phyloP scores from a whole-genome alignment of 35 echinoderm and acorn worm species.

The Antedon bifida region DNA sequence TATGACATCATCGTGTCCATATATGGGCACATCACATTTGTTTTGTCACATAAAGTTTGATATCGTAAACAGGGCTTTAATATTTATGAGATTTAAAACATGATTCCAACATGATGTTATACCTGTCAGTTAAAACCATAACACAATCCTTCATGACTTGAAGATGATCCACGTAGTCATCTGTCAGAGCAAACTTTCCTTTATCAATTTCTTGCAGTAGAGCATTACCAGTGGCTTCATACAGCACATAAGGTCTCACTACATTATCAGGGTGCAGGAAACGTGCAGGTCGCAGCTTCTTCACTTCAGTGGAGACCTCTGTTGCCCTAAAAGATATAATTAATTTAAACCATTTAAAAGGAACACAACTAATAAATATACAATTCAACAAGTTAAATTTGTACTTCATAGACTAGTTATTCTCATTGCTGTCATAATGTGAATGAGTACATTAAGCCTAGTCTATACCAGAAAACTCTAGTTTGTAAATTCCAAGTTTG shows the following conservation, averaged over 20 bases:
- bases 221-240: conserved; percentile 49
- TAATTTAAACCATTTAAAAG: neutral
- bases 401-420: neutral
- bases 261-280: conserved; percentile 64
- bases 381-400: neutral
- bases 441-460: too few relatives aligned
- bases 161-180: conserved; percentile 80
- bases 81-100: too few relatives aligned
- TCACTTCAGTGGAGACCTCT: conserved; percentile 65
- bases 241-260: conserved; percentile 42
- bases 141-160: conserved; percentile 45
- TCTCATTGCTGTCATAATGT: too few relatives aligned
- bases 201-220: conserved; percentile 75
- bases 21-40: too few relatives aligned
- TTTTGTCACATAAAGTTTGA: too few relatives aligned
- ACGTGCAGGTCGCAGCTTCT: conserved; percentile 54
- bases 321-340: conserved; percentile 27
- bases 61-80: too few relatives aligned
- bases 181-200: conserved; percentile 54
- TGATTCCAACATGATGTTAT: too few relatives aligned
- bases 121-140: conserved; percentile 66
- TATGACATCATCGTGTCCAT: too few relatives aligned
- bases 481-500: too few relatives aligned
- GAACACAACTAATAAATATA: neutral
- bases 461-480: too few relatives aligned